Conservation (phyloP, 2,113 vertebrate species). For the Epinephelus lanceolatus region DNA sequence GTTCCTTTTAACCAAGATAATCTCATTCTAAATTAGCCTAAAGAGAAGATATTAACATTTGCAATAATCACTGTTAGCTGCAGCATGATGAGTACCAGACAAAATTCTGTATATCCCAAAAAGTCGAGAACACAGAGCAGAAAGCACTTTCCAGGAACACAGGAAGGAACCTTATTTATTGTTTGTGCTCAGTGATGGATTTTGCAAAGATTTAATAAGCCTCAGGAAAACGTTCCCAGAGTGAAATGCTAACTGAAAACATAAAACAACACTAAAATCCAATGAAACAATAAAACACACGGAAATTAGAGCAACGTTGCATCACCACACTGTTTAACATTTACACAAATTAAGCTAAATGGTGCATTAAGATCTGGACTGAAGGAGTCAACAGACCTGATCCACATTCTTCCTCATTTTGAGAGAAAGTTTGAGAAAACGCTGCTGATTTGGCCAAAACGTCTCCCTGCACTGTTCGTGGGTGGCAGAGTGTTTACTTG, state of each 20-base stretch:
- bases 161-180: constrained; percentile 5
- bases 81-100: background rate
- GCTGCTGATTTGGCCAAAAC: background rate
- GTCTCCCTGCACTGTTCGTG: background rate
- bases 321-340: background rate
- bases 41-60: background rate
- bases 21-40: background rate
- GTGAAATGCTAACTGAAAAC: background rate
- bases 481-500: constrained; percentile 24
- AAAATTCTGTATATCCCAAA: background rate
- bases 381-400: background rate
- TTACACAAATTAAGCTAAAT: background rate
- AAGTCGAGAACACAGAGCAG: background rate
- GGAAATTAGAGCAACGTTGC: background rate
- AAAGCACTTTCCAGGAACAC: constrained; percentile 22
- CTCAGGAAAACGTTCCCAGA: constrained; percentile 19
- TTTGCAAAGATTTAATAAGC: constrained; percentile 19
- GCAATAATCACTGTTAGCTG: background rate
- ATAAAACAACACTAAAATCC: background rate
- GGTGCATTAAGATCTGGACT: background rate
- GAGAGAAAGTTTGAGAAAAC: background rate
- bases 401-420: background rate
- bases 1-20: background rate
- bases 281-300: background rate
- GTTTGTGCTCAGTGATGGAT: background rate